Evolutionary conservation across 30 jellyfish, hydroid and myxozoan species (phyloP).

Genomic region (Sanderia malayensis): DNA sequence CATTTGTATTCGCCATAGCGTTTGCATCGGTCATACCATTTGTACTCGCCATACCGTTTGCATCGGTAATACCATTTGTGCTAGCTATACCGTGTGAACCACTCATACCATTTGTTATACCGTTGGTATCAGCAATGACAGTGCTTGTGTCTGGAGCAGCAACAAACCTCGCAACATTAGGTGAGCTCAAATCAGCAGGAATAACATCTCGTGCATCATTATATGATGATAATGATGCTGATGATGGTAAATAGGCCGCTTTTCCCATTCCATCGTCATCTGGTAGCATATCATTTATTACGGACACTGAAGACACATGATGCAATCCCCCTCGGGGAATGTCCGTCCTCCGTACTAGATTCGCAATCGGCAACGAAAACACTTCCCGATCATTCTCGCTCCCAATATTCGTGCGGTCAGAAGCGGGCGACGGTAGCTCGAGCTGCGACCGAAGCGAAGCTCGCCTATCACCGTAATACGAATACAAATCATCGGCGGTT

Average conservation of each 20-base stretch:
- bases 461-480: constrained; percentile 20
- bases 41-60: not conserved
- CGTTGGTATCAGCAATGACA: not conserved
- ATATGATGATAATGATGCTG: constrained; percentile 8
- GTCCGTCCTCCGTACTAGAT: constrained; percentile 49
- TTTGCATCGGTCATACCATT: not conserved
- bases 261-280: constrained; percentile 21
- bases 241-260: no score
- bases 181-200: constrained; percentile 1
- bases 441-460: constrained; percentile 35
- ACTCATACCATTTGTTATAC: not conserved
- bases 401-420: constrained; percentile 17
- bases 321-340: constrained; percentile 51
- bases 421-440: constrained; percentile 11
- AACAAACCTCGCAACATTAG: not conserved
- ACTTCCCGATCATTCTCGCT: constrained; percentile 9
- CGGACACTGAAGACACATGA: constrained; percentile 46
- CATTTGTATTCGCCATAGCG: not conserved
- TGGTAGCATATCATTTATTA: constrained; percentile 52
- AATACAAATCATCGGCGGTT: constrained; percentile 20
- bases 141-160: not conserved
- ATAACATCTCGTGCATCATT: constrained; percentile 39
- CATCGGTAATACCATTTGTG: not conserved
- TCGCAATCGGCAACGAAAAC: constrained; percentile 58
- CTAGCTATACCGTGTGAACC: not conserved